phyloP scores from a whole-genome alignment of 2,888 invertebrate genomes.

The Blera fallax region DNA sequence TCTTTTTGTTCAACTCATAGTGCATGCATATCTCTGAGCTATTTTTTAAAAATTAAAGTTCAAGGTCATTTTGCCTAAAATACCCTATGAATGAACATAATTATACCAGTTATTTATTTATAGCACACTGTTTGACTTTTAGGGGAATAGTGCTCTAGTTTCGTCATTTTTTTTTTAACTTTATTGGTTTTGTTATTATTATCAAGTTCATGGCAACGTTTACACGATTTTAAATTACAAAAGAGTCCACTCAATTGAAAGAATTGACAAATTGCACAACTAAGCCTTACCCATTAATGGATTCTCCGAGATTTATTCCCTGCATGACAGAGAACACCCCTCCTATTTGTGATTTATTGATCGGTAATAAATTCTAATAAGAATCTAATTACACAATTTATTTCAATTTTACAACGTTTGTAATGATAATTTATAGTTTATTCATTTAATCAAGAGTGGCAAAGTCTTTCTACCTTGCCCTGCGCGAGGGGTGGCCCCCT shows the following conservation, averaged over 20 bases:
- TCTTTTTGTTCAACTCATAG: too few species aligned
- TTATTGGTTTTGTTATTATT: neutral
- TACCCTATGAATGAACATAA: neutral
- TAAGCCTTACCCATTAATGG: neutral
- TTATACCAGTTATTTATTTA: neutral
- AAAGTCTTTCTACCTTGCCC: neutral
- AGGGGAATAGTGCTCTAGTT: neutral
- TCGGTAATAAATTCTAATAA: conserved; percentile 15
- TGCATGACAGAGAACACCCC: neutral
- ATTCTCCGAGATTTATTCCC: neutral
- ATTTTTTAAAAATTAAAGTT: neutral
- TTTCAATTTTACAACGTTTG: conserved; percentile 31
- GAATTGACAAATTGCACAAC: neutral
- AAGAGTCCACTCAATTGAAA: neutral
- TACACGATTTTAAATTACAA: neutral
- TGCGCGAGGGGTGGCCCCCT: too few species aligned
- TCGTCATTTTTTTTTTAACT: too few species aligned
- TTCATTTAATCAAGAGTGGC: conserved; percentile 2
- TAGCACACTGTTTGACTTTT: neutral
- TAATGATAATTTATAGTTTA: conserved; percentile 35
- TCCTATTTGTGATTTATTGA: conserved; percentile 17
- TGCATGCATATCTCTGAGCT: neutral
- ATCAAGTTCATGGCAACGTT: neutral
- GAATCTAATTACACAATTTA: conserved; percentile 27
- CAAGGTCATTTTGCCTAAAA: neutral